Conservation (phyloP, 1,140 invertebrate genomes). For the Hermetia illucens region DNA sequence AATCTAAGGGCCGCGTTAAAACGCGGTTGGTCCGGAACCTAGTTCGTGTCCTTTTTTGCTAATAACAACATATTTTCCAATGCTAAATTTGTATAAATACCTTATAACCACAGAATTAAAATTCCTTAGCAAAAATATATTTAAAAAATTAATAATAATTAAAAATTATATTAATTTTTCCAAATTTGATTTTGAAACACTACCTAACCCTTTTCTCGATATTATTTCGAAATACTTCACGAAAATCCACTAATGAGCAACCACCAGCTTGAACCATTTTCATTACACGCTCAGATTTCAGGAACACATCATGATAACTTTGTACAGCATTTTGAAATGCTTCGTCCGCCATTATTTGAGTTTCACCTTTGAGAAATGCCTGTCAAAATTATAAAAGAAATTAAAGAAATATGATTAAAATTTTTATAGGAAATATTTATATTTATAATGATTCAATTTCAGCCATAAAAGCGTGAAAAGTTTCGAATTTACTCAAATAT, state of each 20-base stretch:
- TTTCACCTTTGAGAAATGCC: slow-evolving; percentile 88
- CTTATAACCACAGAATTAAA: too few species aligned
- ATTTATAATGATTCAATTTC: too few species aligned
- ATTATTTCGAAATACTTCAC: slow-evolving; percentile 96
- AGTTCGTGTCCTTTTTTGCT: too few species aligned
- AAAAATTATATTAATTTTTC: too few species aligned
- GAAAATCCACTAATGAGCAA: slow-evolving; percentile 95
- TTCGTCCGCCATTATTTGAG: slow-evolving; percentile 95
- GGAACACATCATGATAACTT: slow-evolving; percentile 93
- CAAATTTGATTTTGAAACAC: too few species aligned
- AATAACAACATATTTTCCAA: too few species aligned
- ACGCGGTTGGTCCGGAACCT: neutral
- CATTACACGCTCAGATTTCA: slow-evolving; percentile 88
- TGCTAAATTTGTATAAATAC: too few species aligned
- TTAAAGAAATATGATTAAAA: slow-evolving; percentile 8
- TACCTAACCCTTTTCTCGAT: slow-evolving; percentile 91
- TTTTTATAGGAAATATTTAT: too few species aligned
- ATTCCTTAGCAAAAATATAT: too few species aligned
- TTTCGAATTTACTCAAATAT: too few species aligned
- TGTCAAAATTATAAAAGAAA: slow-evolving; percentile 25
- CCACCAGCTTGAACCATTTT: slow-evolving; percentile 95
- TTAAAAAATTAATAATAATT: too few species aligned
- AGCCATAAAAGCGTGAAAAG: too few species aligned
- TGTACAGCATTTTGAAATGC: slow-evolving; percentile 98
- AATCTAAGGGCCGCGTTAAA: neutral